Conservation (phyloP, 2,113 vertebrate genomes). For the Salminus brasiliensis region DNA sequence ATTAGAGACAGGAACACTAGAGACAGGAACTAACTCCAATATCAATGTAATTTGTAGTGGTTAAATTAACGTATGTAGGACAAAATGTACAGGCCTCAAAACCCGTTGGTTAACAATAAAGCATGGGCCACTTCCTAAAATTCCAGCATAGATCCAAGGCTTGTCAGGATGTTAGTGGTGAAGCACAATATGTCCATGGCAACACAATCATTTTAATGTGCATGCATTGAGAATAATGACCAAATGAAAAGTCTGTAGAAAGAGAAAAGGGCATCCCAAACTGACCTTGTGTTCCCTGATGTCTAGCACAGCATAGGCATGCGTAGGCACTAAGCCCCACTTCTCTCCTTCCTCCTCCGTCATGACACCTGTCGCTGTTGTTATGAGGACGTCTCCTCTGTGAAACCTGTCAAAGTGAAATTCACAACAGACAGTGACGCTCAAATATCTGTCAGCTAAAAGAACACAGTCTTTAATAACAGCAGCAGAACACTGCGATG, state of each 20-base stretch:
- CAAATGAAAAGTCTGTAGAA: neutral
- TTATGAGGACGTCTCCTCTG: slow-evolving; percentile 94
- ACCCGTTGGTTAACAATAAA: no score
- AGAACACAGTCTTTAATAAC: neutral
- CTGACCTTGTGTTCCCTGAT: slow-evolving; percentile 94
- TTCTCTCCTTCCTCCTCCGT: slow-evolving; percentile 95
- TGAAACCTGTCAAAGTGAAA: slow-evolving; percentile 83
- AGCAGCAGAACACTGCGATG: neutral
- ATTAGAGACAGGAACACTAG: no score
- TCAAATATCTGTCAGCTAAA: neutral
- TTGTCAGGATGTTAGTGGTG: no score
- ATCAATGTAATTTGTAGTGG: no score
- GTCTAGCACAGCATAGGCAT: slow-evolving; percentile 95
- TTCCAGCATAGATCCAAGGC: no score
- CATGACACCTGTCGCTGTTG: slow-evolving; percentile 95
- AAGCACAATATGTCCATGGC: neutral
- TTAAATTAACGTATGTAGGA: no score
- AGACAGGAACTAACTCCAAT: no score
- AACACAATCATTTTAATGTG: neutral
- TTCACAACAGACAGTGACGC: neutral
- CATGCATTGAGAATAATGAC: neutral
- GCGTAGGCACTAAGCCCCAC: slow-evolving; percentile 96
- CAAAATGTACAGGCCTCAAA: no score
- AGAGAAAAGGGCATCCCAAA: neutral
- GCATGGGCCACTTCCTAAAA: no score